Evolutionary conservation across 2,888 invertebrate genomes (phyloP).

Genomic region (Tortricodes alternella): DNA sequence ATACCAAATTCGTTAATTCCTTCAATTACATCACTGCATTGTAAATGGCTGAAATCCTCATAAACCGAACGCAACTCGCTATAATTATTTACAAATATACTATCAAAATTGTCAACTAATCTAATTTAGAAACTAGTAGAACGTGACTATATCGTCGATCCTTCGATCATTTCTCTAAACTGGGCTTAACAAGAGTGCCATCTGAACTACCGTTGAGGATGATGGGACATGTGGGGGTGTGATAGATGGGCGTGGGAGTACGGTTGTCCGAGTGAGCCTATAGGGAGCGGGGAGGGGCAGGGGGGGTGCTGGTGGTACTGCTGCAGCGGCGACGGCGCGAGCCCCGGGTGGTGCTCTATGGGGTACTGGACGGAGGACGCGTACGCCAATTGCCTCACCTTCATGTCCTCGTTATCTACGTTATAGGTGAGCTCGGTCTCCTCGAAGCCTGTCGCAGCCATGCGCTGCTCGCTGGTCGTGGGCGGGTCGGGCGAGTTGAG

Average conservation of each 20-base stretch:
- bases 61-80: slow-evolving; percentile 46
- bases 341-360: slow-evolving; percentile 85
- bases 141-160: slow-evolving; percentile 70
- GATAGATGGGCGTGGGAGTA: slow-evolving; percentile 81
- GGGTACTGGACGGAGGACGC: slow-evolving; percentile 88
- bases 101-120: slow-evolving; percentile 57
- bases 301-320: slow-evolving; percentile 89
- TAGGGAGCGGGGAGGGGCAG: slow-evolving; percentile 89
- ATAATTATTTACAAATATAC: slow-evolving; percentile 71
- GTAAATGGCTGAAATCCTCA: slow-evolving; percentile 55
- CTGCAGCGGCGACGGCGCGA: slow-evolving; percentile 85
- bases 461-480: slow-evolving; percentile 94
- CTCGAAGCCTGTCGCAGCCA: slow-evolving; percentile 99
- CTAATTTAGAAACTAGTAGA: slow-evolving; percentile 61
- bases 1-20: slow-evolving; percentile 37
- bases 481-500: slow-evolving; percentile 98
- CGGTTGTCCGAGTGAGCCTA: slow-evolving; percentile 75
- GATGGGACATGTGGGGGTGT: slow-evolving; percentile 89
- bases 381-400: slow-evolving; percentile 98
- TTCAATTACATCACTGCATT: slow-evolving; percentile 24
- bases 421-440: slow-evolving; percentile 99
- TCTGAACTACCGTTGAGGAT: slow-evolving; percentile 90
- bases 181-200: slow-evolving; percentile 59
- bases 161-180: slow-evolving; percentile 45
- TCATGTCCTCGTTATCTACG: slow-evolving; percentile 96